phyloP scores from a whole-genome alignment of 2,797 vertebrate species.

The Chlorospingus semifuscus region DNA sequence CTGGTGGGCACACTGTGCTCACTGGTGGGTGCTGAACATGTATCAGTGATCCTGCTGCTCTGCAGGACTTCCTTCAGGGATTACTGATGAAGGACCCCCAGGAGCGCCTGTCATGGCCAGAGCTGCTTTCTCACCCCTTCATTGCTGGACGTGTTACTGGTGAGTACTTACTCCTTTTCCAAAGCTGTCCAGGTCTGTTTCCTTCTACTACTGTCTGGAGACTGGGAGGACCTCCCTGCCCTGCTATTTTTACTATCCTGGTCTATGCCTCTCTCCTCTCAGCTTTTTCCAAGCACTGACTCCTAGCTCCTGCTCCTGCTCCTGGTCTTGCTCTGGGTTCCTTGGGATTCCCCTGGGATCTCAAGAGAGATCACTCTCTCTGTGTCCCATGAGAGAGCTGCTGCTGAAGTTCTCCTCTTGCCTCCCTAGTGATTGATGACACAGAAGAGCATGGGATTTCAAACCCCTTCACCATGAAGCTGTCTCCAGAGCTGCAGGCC shows the following conservation, averaged over 20 bases:
- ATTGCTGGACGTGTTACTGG: conserved; percentile 87
- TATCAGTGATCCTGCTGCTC: neutral
- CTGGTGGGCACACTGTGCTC: neutral
- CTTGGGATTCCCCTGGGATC: neutral
- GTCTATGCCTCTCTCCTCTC: neutral
- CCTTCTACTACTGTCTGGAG: neutral
- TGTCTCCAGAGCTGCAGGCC: conserved; percentile 84
- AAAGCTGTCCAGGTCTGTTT: neutral
- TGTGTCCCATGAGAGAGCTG: neutral
- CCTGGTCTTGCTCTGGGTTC: neutral
- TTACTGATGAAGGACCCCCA: conserved; percentile 91
- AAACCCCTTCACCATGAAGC: conserved; percentile 85
- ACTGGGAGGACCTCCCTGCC: neutral
- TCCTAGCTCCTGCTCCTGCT: neutral
- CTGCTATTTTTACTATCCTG: neutral
- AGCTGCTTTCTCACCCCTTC: conserved; percentile 91
- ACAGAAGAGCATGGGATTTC: conserved; percentile 54
- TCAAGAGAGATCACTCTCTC: neutral
- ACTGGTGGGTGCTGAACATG: neutral
- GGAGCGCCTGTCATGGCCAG: conserved; percentile 91
- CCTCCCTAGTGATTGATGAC: conserved; percentile 81
- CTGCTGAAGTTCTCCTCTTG: neutral
- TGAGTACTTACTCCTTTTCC: conserved; percentile 63
- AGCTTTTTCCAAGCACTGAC: neutral
- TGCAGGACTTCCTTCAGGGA: conserved; percentile 92